Conservation (phyloP, 2,888 invertebrate genomes). For the Volucella inflata region DNA sequence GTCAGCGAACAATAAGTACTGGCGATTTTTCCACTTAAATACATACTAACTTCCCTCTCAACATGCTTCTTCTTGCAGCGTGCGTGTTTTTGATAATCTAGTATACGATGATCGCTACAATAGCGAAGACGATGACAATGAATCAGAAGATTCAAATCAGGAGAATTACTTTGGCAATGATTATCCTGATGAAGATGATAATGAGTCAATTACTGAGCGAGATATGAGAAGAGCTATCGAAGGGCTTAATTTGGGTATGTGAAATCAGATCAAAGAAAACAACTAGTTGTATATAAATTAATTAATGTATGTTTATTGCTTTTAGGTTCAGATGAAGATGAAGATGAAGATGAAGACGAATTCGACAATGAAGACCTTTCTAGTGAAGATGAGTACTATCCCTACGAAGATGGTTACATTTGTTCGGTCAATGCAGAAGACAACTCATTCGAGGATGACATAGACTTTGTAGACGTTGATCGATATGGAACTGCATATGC, state of each 20-base stretch:
- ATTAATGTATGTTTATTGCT: neutral
- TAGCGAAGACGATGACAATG: constrained; percentile 81
- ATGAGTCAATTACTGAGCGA: constrained; percentile 78
- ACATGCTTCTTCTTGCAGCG: constrained; percentile 74
- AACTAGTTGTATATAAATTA: neutral
- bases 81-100: constrained; percentile 80
- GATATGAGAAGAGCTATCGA: constrained; percentile 87
- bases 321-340: constrained; percentile 75
- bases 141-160: constrained; percentile 90
- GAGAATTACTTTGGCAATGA: constrained; percentile 91
- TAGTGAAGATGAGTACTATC: constrained; percentile 78
- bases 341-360: constrained; percentile 76
- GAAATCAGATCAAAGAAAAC: neutral
- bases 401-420: constrained; percentile 81
- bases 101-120: constrained; percentile 80
- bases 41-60: too few species aligned
- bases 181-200: constrained; percentile 88
- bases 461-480: constrained; percentile 85
- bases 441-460: constrained; percentile 82
- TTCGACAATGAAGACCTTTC: constrained; percentile 77
- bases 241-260: constrained; percentile 81
- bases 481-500: constrained; percentile 88
- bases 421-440: constrained; percentile 83
- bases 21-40: too few species aligned
- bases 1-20: too few species aligned